Conservation (phyloP, 2,113 vertebrate genomes). For the Melospiza melodia region DNA sequence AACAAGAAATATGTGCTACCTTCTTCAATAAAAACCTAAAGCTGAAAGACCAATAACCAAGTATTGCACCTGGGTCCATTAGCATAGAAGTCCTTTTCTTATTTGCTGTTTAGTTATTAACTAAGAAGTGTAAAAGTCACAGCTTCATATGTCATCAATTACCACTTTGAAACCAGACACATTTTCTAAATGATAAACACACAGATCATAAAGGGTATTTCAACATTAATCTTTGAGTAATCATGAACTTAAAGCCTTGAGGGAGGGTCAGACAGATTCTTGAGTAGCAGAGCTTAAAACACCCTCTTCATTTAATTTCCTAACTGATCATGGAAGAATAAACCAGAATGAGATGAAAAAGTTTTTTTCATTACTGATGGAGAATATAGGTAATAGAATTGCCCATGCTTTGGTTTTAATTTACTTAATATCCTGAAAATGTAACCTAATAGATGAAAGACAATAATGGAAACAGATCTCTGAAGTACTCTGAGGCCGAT, state of each 20-base stretch:
- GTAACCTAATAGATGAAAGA: neutral
- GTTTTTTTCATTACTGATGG: neutral
- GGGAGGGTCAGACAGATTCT: neutral
- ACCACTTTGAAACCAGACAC: neutral
- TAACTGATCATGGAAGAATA: neutral
- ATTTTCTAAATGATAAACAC: neutral
- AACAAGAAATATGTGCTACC: neutral
- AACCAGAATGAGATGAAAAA: neutral
- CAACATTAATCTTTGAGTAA: neutral
- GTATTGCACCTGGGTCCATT: neutral
- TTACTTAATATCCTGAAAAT: neutral
- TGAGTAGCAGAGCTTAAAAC: neutral
- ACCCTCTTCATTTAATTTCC: neutral
- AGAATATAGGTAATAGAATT: neutral
- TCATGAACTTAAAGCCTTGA: neutral
- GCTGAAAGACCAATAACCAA: neutral
- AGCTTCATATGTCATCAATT: neutral
- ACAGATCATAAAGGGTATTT: neutral
- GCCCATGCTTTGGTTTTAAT: neutral
- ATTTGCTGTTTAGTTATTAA: neutral
- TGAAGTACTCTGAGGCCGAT: neutral
- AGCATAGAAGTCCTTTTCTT: neutral
- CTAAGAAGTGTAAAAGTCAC: neutral
- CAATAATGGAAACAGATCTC: neutral
- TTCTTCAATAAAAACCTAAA: neutral